Percentiles rank a stretch among this genome's conserved stretches.
phyloP scores from a whole-genome alignment of 2,888 invertebrate genomes.

The Drymonia ruficornis region DNA sequence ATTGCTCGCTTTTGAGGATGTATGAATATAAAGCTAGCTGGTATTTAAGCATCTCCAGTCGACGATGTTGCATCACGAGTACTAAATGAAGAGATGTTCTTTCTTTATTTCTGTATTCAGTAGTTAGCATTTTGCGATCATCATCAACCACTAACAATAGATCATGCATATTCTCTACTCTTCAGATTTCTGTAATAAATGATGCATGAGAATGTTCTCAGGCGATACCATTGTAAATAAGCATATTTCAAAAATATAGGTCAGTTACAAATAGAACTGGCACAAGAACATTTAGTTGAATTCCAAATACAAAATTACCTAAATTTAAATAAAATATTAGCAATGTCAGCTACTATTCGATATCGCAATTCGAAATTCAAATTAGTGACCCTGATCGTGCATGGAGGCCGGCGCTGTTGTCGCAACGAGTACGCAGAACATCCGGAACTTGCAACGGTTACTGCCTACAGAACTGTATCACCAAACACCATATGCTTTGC shows the following conservation, averaged over 20 bases:
- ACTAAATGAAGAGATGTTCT: neutral
- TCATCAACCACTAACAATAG: neutral
- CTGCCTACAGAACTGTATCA: slow-evolving; percentile 37
- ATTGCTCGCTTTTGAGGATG: slow-evolving; percentile 36
- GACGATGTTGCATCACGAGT: neutral
- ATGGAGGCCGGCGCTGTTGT: slow-evolving; percentile 36
- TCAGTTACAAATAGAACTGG: no score
- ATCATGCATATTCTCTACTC: no score
- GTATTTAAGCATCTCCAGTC: slow-evolving; percentile 2
- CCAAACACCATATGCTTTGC: slow-evolving; percentile 13
- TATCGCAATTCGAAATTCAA: slow-evolving; percentile 29
- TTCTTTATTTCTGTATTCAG: no score
- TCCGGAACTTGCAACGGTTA: slow-evolving; percentile 37
- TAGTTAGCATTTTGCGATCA: no score
- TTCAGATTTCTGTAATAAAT: no score
- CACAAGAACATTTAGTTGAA: no score
- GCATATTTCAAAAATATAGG: no score
- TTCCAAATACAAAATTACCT: no score
- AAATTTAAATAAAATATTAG: slow-evolving; percentile 9
- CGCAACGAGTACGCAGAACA: slow-evolving; percentile 33
- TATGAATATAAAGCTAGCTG: slow-evolving; percentile 8
- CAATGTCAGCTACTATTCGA: slow-evolving; percentile 35
- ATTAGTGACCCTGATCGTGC: slow-evolving; percentile 42
- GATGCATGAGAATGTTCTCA: no score
- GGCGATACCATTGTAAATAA: no score